Evolutionary conservation across 1,140 invertebrate species (phyloP), one percentile per base, ranked within the genome.

Genomic region (Arctopsyche grandis): DNA sequence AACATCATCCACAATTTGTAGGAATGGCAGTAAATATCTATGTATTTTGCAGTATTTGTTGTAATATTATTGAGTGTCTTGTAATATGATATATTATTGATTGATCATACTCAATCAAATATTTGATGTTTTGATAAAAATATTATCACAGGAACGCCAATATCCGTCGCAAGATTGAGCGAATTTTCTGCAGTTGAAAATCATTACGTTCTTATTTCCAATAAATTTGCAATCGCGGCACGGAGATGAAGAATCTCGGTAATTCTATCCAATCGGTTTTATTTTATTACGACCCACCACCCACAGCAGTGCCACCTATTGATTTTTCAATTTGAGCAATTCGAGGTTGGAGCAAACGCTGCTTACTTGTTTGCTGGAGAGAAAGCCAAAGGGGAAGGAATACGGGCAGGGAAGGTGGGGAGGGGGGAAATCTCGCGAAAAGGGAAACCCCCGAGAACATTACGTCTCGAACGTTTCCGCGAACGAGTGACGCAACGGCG

Each of bases 201-300:
- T 63, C 74, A 76, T 76, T 76, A 76, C 43, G 58, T 70, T 48
- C 70, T 75, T 73, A 58, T 74, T 79, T 79, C 69, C 78, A 79
- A 79, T 79, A 69, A 79, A 79, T 79, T 79, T 79, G 78, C 48
- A 75, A 66, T 71, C 66, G 66, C 74, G 74, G 56, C 74, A 76
- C 74, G 74, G 48, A 74, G 43, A 79, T 79, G 70, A 79, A 79
- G 78, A 66, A 79, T 79, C 48, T 66, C 26, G 29, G 70, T 75
- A 79, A 79, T 79, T 79, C 69, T 58, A 73, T 78, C 69, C 43
- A 52, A 78, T 78, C 78, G 78, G 78, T 79, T 79, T 79, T 79
- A 74, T 79, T 79, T 79, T 75, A 79, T 79, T 79, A 71, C 69
- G 46, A 48, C 10, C 52, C 19, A 22, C 24, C 24, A 12, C 22